Evolutionary conservation across 1,140 invertebrate genomes (phyloP).

Genomic region (Dryas iulia): DNA sequence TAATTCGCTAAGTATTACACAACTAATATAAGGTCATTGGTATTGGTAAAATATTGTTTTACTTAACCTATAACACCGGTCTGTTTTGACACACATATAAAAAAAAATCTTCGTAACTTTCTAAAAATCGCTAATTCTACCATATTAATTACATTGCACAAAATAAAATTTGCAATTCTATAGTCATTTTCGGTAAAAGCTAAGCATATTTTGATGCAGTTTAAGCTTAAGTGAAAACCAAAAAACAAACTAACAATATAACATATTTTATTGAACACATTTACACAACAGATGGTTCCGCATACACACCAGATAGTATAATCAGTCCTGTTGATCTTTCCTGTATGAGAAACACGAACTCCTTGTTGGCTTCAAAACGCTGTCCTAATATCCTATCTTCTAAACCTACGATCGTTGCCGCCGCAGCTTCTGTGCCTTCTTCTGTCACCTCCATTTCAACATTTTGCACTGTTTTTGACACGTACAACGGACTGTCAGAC

Average conservation of each 20-base stretch:
- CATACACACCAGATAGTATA: constrained; percentile 76
- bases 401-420: constrained; percentile 82
- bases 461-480: constrained; percentile 83
- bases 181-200: not conserved
- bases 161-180: not conserved
- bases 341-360: constrained; percentile 77
- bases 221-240: not conserved
- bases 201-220: not conserved
- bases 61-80: not conserved
- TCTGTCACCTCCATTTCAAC: constrained; percentile 88
- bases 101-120: not conserved
- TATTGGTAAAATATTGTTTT: not conserved
- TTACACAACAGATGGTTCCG: constrained; percentile 43
- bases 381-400: constrained; percentile 74
- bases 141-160: too few species aligned
- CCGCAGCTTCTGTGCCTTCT: constrained; percentile 86
- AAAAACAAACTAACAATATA: constrained; percentile 9
- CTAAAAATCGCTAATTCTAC: too few species aligned
- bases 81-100: not conserved
- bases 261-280: constrained; percentile 24
- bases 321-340: constrained; percentile 70
- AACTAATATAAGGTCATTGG: not conserved
- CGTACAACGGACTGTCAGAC: constrained; percentile 76
- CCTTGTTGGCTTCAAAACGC: constrained; percentile 77
- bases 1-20: not conserved